phyloP scores from a whole-genome alignment of 2,113 vertebrate species.

The Candoia aspera region DNA sequence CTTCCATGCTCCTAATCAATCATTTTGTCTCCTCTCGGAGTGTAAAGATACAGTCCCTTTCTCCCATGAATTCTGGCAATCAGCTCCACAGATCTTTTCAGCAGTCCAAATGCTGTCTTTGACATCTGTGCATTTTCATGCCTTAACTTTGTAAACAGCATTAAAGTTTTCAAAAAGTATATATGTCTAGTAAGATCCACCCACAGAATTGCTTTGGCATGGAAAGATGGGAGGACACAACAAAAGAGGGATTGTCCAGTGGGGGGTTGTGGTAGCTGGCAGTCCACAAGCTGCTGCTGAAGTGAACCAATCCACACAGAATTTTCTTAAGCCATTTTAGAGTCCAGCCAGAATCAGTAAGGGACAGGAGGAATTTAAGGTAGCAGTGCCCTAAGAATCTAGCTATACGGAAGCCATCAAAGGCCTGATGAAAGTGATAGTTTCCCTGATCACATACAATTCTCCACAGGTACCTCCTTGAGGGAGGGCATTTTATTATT shows the following conservation, averaged over 20 bases:
- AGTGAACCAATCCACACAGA: not conserved
- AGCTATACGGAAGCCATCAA: not conserved
- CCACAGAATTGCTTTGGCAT: not conserved
- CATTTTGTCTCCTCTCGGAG: not conserved
- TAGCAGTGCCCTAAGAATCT: not conserved
- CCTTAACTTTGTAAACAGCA: not conserved
- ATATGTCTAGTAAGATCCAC: not conserved
- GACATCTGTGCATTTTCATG: not conserved
- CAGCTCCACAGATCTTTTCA: not conserved
- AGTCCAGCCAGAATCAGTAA: not conserved
- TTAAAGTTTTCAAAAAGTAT: not conserved
- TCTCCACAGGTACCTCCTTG: not conserved
- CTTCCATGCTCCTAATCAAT: not conserved
- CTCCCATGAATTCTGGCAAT: not conserved
- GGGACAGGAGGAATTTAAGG: not conserved
- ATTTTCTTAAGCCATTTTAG: not conserved
- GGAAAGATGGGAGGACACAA: not conserved
- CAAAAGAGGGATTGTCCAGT: not conserved
- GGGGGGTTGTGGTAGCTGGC: not conserved
- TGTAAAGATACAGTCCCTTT: not conserved
- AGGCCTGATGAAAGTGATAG: not conserved
- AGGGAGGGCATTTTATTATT: not conserved
- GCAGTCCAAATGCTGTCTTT: not conserved
- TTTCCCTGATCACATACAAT: not conserved
- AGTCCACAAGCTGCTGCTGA: not conserved